Evolutionary conservation across 1,140 invertebrate genomes (phyloP).

Genomic region (Hycleus phaleratus): DNA sequence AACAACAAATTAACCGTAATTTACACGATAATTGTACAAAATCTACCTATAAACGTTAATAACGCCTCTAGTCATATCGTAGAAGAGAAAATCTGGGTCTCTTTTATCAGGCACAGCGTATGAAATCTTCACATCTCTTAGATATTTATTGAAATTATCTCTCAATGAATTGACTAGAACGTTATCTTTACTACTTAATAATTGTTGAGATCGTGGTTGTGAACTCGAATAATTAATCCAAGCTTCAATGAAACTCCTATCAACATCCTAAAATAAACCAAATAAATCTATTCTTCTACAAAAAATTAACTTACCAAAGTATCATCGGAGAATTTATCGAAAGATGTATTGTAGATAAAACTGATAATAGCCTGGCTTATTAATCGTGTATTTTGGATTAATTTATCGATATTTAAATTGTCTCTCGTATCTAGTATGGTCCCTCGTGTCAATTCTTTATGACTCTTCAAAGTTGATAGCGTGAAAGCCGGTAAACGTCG

Average conservation of each 20-base stretch:
- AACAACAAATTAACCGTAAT: constrained; percentile 12
- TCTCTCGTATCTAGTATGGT: constrained; percentile 58
- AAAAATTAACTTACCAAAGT: constrained; percentile 51
- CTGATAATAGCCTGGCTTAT: constrained; percentile 77
- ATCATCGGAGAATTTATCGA: constrained; percentile 58
- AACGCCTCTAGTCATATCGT: constrained; percentile 67
- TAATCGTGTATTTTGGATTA: constrained; percentile 64
- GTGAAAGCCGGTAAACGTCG: constrained; percentile 85
- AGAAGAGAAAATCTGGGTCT: constrained; percentile 91
- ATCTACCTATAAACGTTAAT: constrained; percentile 83
- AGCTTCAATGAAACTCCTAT: constrained; percentile 58
- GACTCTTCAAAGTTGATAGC: constrained; percentile 67
- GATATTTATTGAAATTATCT: constrained; percentile 67
- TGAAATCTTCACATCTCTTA: constrained; percentile 65
- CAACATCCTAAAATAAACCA: constrained; percentile 54
- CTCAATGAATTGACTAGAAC: constrained; percentile 57
- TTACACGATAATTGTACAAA: neutral
- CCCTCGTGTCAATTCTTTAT: constrained; percentile 49
- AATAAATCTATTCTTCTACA: neutral
- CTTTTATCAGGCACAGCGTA: constrained; percentile 67
- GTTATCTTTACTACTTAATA: constrained; percentile 61
- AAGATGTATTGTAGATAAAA: constrained; percentile 76
- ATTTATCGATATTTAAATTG: constrained; percentile 50
- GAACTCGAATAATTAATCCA: constrained; percentile 68
- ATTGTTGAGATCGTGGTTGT: constrained; percentile 64